These are phyloP conservation scores for Nasalis larvatus DNA, from an alignment of 2,113 vertebrate species.

Conservation along the genomic window DNA sequence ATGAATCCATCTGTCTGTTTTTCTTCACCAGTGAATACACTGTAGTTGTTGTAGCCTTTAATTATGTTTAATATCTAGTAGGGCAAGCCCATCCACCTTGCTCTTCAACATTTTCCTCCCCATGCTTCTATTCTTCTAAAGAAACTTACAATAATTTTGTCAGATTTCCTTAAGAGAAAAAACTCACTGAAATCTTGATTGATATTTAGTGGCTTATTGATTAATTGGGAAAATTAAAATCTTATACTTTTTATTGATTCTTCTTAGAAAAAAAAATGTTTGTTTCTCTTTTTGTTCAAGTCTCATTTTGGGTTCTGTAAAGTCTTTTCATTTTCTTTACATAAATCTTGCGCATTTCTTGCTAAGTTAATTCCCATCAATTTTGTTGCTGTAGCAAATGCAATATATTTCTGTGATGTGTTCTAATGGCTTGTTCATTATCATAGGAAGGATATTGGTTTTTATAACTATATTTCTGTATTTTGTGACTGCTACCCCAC, in stretches of 20 bases:
- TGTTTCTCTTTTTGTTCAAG: neutral
- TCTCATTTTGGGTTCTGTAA: conserved; percentile 1
- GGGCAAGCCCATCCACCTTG: neutral
- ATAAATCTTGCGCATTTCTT: conserved; percentile 44
- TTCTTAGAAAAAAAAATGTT: neutral
- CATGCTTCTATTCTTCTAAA: neutral
- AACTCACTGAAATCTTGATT: neutral
- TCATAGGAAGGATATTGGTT: neutral
- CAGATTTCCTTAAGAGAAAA: neutral
- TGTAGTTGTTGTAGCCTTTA: conserved; percentile 18
- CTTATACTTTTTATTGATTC: neutral
- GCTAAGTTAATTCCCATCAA: neutral
- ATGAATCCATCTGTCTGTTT: neutral
- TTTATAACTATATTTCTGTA: conserved; percentile 21
- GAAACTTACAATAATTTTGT: conserved; percentile 8
- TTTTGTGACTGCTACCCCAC: neutral
- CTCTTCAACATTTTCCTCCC: neutral
- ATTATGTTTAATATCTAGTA: conserved; percentile 18
- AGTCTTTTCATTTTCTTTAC: neutral
- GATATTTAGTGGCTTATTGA: neutral
- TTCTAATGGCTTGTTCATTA: neutral
- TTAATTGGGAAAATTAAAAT: neutral
- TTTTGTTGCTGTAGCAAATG: conserved; percentile 22
- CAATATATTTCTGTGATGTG: neutral
- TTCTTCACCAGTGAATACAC: neutral